Conservation (phyloP, 2,888 invertebrate genomes). For the Baronia brevicornis region DNA sequence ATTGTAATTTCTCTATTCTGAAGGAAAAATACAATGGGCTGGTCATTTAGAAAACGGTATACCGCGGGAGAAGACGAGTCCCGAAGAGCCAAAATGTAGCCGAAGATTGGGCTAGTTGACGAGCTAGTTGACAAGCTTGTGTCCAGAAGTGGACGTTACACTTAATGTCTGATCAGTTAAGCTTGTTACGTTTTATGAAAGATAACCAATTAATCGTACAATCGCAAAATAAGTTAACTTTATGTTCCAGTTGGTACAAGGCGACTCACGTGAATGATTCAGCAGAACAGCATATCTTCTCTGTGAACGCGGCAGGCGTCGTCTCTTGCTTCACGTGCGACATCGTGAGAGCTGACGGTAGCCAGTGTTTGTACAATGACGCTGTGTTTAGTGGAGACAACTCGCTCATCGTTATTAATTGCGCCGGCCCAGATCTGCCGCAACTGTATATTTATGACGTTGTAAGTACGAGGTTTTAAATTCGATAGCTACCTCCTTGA, state of each 20-base stretch:
- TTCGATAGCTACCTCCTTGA: neutral
- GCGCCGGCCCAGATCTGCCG: conserved; percentile 90
- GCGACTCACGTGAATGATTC: conserved; percentile 86
- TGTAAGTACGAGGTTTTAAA: too few species aligned
- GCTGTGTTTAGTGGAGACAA: conserved; percentile 81
- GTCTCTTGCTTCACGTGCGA: conserved; percentile 86
- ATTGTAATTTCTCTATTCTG: too few species aligned
- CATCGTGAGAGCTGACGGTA: conserved; percentile 65
- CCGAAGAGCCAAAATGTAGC: too few species aligned
- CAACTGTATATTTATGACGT: conserved; percentile 78
- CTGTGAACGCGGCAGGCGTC: conserved; percentile 73
- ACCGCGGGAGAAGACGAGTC: too few species aligned
- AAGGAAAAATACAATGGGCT: too few species aligned
- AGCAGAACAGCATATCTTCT: conserved; percentile 87
- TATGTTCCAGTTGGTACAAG: conserved; percentile 83
- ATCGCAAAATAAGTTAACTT: conserved; percentile 1
- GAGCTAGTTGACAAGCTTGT: too few species aligned
- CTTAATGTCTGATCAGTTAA: too few species aligned
- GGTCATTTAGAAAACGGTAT: too few species aligned
- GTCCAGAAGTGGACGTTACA: too few species aligned
- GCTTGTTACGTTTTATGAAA: too few species aligned
- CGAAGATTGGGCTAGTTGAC: too few species aligned
- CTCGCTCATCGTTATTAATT: conserved; percentile 82
- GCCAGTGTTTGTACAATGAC: conserved; percentile 79
- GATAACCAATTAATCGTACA: too few species aligned